Evolutionary conservation across 2,888 invertebrate species (phyloP).

Genomic region (Gastracanthus pulcherrimus): DNA sequence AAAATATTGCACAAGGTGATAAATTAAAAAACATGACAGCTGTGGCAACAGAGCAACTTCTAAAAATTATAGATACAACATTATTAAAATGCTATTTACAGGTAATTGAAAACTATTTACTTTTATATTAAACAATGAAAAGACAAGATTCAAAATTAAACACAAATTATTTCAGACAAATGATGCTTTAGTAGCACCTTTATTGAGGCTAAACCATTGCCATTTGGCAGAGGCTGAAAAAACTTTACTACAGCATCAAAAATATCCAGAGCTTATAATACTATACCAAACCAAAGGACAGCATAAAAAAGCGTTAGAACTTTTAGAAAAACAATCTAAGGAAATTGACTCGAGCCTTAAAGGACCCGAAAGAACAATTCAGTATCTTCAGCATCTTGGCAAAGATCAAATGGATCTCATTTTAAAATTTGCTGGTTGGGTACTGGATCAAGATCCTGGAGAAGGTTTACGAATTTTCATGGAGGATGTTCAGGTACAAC

Average conservation of each 20-base stretch:
- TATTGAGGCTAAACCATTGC: conserved; percentile 94
- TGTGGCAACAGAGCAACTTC: conserved; percentile 81
- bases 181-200: conserved; percentile 94
- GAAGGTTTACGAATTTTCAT: conserved; percentile 89
- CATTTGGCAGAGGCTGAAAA: conserved; percentile 96
- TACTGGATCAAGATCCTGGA: conserved; percentile 90
- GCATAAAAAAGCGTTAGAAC: conserved; percentile 93
- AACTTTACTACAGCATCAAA: conserved; percentile 90
- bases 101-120: conserved; percentile 78
- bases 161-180: conserved; percentile 87
- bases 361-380: conserved; percentile 91
- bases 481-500: conserved; percentile 73
- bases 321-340: conserved; percentile 88
- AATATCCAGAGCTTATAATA: conserved; percentile 95
- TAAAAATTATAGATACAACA: conserved; percentile 98
- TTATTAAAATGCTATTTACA: conserved; percentile 97
- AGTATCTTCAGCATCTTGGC: conserved; percentile 94
- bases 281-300: conserved; percentile 96
- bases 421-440: conserved; percentile 96
- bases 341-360: conserved; percentile 87
- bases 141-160: no score
- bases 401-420: conserved; percentile 88
- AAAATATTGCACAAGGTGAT: conserved; percentile 63
- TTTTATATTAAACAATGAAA: not conserved
- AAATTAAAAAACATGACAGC: conserved; percentile 76